These are phyloP conservation scores for Chromobotia macracanthus DNA, from an alignment of 2,797 vertebrate species.

Conservation along the genomic window DNA sequence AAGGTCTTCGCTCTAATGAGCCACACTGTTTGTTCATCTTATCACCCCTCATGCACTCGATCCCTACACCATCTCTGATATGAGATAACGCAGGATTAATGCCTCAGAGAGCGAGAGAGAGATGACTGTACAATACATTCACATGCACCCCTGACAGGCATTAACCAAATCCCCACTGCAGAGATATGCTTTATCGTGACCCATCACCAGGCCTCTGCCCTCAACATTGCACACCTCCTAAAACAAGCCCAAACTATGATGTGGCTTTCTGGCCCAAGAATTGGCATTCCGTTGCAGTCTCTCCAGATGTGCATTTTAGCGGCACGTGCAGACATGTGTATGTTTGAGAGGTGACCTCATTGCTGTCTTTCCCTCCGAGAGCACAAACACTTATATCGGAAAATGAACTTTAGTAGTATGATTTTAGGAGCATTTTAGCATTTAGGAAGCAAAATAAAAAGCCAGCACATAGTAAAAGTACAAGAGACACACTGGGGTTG, in stretches of 20 bases:
- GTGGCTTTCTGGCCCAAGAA: not conserved
- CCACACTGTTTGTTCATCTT: conserved; percentile 83
- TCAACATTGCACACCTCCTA: not conserved
- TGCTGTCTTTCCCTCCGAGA: not conserved
- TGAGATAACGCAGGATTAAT: conserved; percentile 74
- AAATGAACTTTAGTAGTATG: not conserved
- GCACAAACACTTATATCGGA: not conserved
- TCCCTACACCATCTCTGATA: conserved; percentile 72
- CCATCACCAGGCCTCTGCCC: conserved; percentile 16
- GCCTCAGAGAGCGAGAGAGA: conserved; percentile 61
- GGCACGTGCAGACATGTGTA: conserved; percentile 2
- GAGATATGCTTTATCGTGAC: conserved; percentile 73
- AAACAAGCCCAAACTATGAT: not conserved
- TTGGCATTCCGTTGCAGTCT: not conserved
- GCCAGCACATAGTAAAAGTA: not conserved
- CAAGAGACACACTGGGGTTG: not conserved
- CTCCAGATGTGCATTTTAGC: not conserved
- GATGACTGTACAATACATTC: conserved; percentile 66
- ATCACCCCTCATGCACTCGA: conserved; percentile 78
- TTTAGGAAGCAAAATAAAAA: conserved; percentile 37
- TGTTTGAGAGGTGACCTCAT: conserved; percentile 24
- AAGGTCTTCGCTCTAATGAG: conserved; percentile 85
- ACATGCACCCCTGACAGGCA: conserved; percentile 50
- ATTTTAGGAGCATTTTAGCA: conserved; percentile 30
- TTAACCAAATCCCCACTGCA: conserved; percentile 72